Conservation (phyloP, 2,797 vertebrate genomes). For the Esox masquinongy region DNA sequence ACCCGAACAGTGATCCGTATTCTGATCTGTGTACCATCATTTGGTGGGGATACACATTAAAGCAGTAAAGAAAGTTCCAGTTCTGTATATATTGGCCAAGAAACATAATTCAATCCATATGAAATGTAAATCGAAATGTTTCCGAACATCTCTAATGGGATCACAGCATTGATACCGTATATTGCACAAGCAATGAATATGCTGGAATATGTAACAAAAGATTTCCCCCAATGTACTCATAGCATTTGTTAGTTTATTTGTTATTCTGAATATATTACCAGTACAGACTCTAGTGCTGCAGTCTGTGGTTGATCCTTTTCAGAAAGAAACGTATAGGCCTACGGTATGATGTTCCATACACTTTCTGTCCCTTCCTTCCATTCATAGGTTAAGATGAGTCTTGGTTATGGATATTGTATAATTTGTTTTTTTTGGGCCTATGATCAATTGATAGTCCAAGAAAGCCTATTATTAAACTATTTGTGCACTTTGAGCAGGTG, state of each 20-base stretch:
- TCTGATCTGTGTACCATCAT: conserved; percentile 32
- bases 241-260: background rate
- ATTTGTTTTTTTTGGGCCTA: conserved; percentile 29
- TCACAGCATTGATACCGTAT: background rate
- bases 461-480: conserved; percentile 15
- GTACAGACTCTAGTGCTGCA: conserved; percentile 20
- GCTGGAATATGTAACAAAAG: background rate
- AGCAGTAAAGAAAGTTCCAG: conserved; percentile 14
- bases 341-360: background rate
- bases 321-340: conserved; percentile 26
- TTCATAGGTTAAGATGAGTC: background rate
- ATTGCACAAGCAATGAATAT: background rate
- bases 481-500: conserved; percentile 18
- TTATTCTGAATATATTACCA: background rate
- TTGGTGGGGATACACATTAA: conserved; percentile 10
- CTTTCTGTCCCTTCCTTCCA: background rate
- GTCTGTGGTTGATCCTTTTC: conserved; percentile 6
- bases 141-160: conserved; percentile 12
- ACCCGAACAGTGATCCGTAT: conserved; percentile 39
- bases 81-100: conserved; percentile 27
- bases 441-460: conserved; percentile 29
- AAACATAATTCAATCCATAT: conserved; percentile 21
- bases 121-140: background rate
- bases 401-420: conserved; percentile 40
- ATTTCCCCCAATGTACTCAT: background rate